Evolutionary conservation across 1,140 invertebrate genomes (phyloP).

Genomic region (Pogonognathellus flavescens): DNA sequence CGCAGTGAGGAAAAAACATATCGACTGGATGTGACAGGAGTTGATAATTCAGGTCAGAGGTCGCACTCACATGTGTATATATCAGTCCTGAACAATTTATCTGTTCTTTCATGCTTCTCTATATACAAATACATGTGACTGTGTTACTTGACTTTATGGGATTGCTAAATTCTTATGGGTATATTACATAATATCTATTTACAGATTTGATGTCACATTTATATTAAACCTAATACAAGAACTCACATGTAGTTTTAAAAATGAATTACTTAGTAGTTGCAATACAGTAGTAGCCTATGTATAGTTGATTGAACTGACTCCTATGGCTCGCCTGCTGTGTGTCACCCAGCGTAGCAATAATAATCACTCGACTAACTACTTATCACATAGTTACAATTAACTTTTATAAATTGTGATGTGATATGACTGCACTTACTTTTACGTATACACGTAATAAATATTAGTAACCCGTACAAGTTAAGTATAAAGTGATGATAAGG

Average conservation of each 20-base stretch:
- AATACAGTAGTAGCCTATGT: too few relatives aligned
- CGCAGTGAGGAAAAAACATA: background rate
- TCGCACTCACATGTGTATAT: slow-evolving; percentile 8
- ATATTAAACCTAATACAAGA: too few relatives aligned
- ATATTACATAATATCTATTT: slow-evolving; percentile 10
- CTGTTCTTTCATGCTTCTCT: background rate
- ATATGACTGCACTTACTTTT: slow-evolving; percentile 12
- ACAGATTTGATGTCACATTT: slow-evolving; percentile 13
- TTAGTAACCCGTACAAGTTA: too few relatives aligned
- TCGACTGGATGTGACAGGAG: slow-evolving; percentile 42
- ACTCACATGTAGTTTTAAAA: background rate
- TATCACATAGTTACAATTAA: slow-evolving; percentile 47
- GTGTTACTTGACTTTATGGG: background rate
- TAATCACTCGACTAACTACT: slow-evolving; percentile 44
- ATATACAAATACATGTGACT: background rate
- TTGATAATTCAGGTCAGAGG: slow-evolving; percentile 39
- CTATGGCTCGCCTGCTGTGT: slow-evolving; percentile 3
- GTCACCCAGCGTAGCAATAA: slow-evolving; percentile 34
- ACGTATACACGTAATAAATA: background rate
- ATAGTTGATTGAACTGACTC: background rate
- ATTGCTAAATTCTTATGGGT: background rate
- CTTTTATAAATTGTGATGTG: slow-evolving; percentile 44
- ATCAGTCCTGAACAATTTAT: slow-evolving; percentile 10
- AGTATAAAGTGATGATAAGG: too few relatives aligned
- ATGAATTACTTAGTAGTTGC: too few relatives aligned